Conservation (phyloP, 35 echinoderm and acorn worm genomes). For the Holothuria glaberrima region DNA sequence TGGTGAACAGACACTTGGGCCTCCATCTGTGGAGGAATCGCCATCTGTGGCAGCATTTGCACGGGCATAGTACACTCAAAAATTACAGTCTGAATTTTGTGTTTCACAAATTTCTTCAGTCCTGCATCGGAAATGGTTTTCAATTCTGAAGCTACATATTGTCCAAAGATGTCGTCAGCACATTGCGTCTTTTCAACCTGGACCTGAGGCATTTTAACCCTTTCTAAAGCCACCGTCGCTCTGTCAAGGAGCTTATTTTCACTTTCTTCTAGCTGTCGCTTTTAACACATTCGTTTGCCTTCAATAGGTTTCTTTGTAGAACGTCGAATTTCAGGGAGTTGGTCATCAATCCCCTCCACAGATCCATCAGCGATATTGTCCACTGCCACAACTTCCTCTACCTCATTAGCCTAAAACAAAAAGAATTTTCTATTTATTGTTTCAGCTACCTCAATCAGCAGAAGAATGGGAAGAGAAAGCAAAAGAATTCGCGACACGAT, state of each 20-base stretch:
- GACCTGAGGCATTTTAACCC: constrained; percentile 1
- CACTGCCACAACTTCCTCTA: constrained; percentile 23
- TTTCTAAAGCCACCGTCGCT: constrained; percentile 27
- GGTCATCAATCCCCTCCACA: constrained; percentile 6
- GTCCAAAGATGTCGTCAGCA: constrained; percentile 22
- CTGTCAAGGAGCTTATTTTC: constrained; percentile 28
- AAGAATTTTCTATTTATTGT: constrained; percentile 30
- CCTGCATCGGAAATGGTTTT: constrained; percentile 20
- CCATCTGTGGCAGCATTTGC: constrained; percentile 21
- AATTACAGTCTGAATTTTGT: not conserved
- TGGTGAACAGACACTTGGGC: constrained; percentile 15
- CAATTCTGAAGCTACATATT: constrained; percentile 28
- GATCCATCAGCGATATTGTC: constrained; percentile 6
- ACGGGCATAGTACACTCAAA: constrained; percentile 11
- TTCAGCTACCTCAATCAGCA: constrained; percentile 13
- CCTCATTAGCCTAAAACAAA: constrained; percentile 28
- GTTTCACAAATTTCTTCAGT: constrained; percentile 29
- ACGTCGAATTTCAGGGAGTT: not conserved
- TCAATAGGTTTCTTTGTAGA: constrained; percentile 18
- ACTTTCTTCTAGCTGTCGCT: constrained; percentile 12
- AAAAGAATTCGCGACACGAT: constrained; percentile 9
- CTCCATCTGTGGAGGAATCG: constrained; percentile 18
- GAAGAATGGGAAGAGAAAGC: constrained; percentile 15
- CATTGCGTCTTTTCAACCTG: constrained; percentile 24
- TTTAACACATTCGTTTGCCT: constrained; percentile 5